Conservation (phyloP, 2,888 invertebrate species). For the Drosophila anceps region DNA sequence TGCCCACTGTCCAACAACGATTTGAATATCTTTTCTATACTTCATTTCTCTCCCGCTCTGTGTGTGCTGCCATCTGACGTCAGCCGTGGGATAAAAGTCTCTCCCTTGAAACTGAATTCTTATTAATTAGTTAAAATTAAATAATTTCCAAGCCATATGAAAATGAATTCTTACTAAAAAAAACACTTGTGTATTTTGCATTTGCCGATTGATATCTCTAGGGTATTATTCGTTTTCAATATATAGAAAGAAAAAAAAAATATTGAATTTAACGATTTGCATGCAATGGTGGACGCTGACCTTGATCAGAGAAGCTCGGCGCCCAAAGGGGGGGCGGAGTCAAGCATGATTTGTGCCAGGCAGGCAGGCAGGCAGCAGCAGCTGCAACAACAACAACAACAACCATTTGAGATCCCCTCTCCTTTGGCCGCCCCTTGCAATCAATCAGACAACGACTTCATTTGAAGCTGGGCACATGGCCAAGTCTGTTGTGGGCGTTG, state of each 20-base stretch:
- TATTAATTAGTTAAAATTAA: constrained; percentile 42
- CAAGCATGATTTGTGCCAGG: constrained; percentile 69
- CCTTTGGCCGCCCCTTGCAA: neutral
- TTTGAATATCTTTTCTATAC: constrained; percentile 1
- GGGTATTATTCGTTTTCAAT: constrained; percentile 12
- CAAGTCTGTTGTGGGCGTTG: constrained; percentile 63
- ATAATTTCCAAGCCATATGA: constrained; percentile 17
- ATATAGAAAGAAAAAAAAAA: neutral
- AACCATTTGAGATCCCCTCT: constrained; percentile 12
- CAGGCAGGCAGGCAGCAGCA: constrained; percentile 13
- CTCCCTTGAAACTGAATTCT: constrained; percentile 27
- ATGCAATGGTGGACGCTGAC: constrained; percentile 62
- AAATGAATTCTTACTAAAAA: constrained; percentile 49
- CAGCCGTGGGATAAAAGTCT: constrained; percentile 20
- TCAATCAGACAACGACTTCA: constrained; percentile 46
- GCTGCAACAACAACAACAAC: constrained; percentile 12
- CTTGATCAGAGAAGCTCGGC: constrained; percentile 34
- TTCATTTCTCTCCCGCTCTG: neutral
- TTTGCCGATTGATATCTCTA: constrained; percentile 32
- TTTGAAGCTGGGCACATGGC: constrained; percentile 68
- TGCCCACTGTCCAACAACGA: neutral
- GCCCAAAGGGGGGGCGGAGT: constrained; percentile 63
- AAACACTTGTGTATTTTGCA: constrained; percentile 35
- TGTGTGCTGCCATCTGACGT: constrained; percentile 7
- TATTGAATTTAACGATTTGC: constrained; percentile 39